Evolutionary conservation across 2,888 invertebrate species (phyloP), one percentile per base, ranked within the genome.

Genomic region (Orchesellides sinensis): DNA sequence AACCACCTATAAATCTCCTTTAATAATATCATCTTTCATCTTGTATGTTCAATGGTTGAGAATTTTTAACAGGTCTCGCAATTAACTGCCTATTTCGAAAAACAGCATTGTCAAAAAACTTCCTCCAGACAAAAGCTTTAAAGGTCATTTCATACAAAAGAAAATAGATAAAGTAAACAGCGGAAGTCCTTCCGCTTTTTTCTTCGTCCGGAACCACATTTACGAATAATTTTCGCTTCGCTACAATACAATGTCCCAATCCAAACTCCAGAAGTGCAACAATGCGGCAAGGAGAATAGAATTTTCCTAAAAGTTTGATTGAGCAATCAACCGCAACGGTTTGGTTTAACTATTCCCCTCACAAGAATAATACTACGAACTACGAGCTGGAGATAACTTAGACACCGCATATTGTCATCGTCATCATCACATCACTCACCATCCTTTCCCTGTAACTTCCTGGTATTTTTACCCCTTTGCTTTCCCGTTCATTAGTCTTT

Each of bases 251-350:
- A 52, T 52, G 21, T 52, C 17, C 19, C 32, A n/a, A 29, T 3
- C 17, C 17, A 29, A 17, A n/a, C 27, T 4, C n/a, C 27, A 59
- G 23, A 19, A 49, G 49, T n/a, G 49, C 12, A 49, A 2, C 17
- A 17, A 54, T 54, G 25, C 14, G 8, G 17, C 12, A 52, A 59
- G 32, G 19, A 27, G 29, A n/a, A n/a, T n/a, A n/a, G n/a, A n/a
- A n/a, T n/a, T n/a, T n/a, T n/a, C n/a, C n/a, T 17, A 29, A 14
- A 25, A 59, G 29, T 32, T n/a, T 12, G 63, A 66, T 66, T 66
- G 49, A 66, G 66, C 66, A 66, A 47, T 66, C 66, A 66, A 66
- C 66, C 49, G 27, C 47, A 66, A 66, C 10, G 40, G 40, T 40
- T 5, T 40, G 10, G 40, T 40, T 40, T 40, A n/a, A n/a, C n/a